Evolutionary conservation across 2,888 invertebrate species (phyloP), one percentile per base, ranked within the genome.

Genomic region (Mesodorylaimus sp.): DNA sequence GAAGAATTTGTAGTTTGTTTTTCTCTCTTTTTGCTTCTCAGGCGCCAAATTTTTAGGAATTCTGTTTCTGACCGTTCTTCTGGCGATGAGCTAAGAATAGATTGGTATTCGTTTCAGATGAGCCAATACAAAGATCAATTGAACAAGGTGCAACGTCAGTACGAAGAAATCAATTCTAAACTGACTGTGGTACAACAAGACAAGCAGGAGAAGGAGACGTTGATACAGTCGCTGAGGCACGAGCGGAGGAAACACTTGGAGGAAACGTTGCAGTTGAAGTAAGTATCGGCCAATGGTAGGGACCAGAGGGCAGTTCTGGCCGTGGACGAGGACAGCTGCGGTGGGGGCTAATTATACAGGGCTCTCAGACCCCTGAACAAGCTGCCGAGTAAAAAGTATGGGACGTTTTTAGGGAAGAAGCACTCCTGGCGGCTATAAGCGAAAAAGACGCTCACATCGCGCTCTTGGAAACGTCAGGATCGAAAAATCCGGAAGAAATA

Each of bases 371-470:
- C n/a, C n/a, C n/a, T n/a, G n/a, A n/a, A n/a, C n/a, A n/a, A n/a
- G n/a, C n/a, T n/a, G n/a, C n/a, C n/a, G n/a, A n/a, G n/a, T n/a
- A n/a, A n/a, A n/a, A n/a, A n/a, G n/a, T n/a, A n/a, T n/a, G n/a
- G n/a, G n/a, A n/a, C n/a, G n/a, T n/a, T 65, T 66, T 21, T 66
- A 86, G 86, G 65, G 80, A 83, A 70, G 84, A 87, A 69, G 79
- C 84, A 47, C 69, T 87, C 54, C 79, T 83, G 69, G 78, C 80
- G 52, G 79, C 81, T 2, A 79, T 87, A 53, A 82, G 81, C 61
- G 86, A 86, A 63, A 86, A 85, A 66, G 87, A 88, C 67, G 79
- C 84, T 13, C 81, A 83, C 67, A 76, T 88, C 59, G 85, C 83
- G 1, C 74, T 84, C 54, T 67, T 86, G 51, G 85, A 87, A 67